These are phyloP conservation scores for Ptilonorhynchus violaceus DNA, from an alignment of 2,113 vertebrate species.

Conservation along the genomic window DNA sequence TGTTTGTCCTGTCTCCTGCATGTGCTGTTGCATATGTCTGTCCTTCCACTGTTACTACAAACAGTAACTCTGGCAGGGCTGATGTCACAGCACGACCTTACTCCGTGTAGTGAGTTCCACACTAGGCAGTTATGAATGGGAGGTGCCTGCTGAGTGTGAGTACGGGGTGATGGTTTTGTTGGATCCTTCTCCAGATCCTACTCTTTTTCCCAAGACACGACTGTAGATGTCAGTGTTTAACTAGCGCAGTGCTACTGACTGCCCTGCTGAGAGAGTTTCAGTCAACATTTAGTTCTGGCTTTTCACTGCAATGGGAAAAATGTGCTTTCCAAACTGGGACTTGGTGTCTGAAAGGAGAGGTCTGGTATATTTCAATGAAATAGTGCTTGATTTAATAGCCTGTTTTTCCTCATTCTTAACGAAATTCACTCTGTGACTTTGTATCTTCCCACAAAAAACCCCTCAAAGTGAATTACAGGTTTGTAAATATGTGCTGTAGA, in stretches of 20 bases:
- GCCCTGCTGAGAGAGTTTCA: constrained; percentile 12
- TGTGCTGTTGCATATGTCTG: neutral
- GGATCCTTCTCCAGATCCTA: neutral
- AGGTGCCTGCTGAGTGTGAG: fast-evolving
- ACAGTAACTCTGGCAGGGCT: neutral
- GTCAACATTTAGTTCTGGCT: constrained; percentile 8
- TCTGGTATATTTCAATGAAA: constrained; percentile 27
- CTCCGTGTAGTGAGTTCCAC: neutral
- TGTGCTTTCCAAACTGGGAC: constrained; percentile 48
- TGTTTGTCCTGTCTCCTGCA: neutral
- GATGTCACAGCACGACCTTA: neutral
- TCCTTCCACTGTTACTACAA: no score
- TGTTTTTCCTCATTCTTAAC: neutral
- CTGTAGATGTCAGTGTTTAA: constrained; percentile 82
- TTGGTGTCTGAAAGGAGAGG: constrained; percentile 25
- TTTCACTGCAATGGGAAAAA: constrained; percentile 59
- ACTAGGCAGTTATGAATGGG: neutral
- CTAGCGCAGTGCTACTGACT: constrained; percentile 11
- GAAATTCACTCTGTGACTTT: neutral
- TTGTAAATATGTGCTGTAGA: neutral
- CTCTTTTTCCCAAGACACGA: constrained; percentile 11
- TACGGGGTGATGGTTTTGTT: fast-evolving
- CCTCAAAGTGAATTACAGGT: neutral
- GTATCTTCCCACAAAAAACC: neutral
- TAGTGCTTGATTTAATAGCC: neutral